A percentile compares a stretch with the other conserved stretches of the same genome.
These are phyloP conservation scores for Miichthys miiuy DNA, from an alignment of 2,797 vertebrate species.

Conservation along the genomic window DNA sequence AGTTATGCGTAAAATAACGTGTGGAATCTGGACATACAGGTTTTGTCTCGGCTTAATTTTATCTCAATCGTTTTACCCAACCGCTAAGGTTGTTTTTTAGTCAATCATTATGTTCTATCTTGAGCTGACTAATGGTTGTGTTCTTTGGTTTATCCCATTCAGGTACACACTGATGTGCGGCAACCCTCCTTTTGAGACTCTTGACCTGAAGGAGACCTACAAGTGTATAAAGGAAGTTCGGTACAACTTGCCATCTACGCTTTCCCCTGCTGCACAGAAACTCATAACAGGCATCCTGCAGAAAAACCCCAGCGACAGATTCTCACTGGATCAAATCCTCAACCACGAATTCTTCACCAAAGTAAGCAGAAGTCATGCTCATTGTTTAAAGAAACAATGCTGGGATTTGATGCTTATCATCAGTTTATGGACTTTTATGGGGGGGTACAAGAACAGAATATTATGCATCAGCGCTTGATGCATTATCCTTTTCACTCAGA, in stretches of 20 bases:
- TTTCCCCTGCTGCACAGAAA: constrained; percentile 92
- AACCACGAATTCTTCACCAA: constrained; percentile 97
- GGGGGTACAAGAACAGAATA: not conserved
- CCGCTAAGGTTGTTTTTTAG: not conserved
- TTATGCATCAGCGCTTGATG: rapidly evolving
- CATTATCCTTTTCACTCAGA: not conserved
- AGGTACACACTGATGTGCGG: constrained; percentile 98
- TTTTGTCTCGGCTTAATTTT: not conserved
- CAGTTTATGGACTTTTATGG: not conserved
- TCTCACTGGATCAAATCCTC: constrained; percentile 94
- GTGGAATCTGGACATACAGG: not conserved
- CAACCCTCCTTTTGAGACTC: constrained; percentile 96
- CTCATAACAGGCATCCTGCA: constrained; percentile 92
- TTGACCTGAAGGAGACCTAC: constrained; percentile 98
- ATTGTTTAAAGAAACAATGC: not conserved
- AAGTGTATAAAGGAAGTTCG: constrained; percentile 97
- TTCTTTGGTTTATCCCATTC: constrained; percentile 10
- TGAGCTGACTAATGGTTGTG: not conserved
- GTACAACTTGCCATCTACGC: constrained; percentile 91
- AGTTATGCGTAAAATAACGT: not conserved
- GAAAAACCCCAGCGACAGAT: constrained; percentile 91
- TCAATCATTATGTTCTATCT: not conserved
- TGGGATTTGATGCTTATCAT: not conserved
- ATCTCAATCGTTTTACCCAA: not conserved
- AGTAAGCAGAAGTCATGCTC: constrained; percentile 75